These are phyloP conservation scores for Drosophila nebulosa DNA, from an alignment of 1,140 invertebrate species.

Conservation along the genomic window DNA sequence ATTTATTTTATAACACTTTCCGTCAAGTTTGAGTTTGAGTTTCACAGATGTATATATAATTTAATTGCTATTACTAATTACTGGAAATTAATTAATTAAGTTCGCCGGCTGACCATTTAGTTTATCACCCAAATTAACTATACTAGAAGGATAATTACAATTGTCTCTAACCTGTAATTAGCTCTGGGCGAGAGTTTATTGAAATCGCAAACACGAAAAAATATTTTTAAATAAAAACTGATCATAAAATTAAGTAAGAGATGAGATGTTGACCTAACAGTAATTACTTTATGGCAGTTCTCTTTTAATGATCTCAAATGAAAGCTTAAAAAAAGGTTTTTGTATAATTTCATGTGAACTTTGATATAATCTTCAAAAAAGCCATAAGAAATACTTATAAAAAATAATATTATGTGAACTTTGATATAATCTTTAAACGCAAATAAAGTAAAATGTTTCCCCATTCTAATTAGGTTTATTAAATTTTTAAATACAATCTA, in stretches of 20 bases:
- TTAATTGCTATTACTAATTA: conserved; percentile 20
- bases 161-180: not conserved
- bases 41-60: conserved; percentile 33
- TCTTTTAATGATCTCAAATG: not conserved
- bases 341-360: not conserved
- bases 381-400: not conserved
- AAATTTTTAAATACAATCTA: no score
- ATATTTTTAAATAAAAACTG: not conserved
- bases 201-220: not conserved
- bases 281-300: not conserved
- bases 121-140: conserved; percentile 11
- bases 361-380: not conserved
- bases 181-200: not conserved
- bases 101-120: conserved; percentile 6
- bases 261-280: not conserved
- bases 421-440: no score
- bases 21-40: not conserved
- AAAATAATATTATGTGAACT: no score
- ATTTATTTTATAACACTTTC: conserved; percentile 4
- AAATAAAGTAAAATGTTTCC: not conserved
- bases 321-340: not conserved
- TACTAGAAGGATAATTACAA: conserved; percentile 26
- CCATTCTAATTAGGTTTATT: not conserved
- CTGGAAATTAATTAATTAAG: conserved; percentile 43
- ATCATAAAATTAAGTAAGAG: not conserved